Base-by-base conservation (phyloP, 2,797 vertebrate genomes). In the Paguma larvata region DNA sequence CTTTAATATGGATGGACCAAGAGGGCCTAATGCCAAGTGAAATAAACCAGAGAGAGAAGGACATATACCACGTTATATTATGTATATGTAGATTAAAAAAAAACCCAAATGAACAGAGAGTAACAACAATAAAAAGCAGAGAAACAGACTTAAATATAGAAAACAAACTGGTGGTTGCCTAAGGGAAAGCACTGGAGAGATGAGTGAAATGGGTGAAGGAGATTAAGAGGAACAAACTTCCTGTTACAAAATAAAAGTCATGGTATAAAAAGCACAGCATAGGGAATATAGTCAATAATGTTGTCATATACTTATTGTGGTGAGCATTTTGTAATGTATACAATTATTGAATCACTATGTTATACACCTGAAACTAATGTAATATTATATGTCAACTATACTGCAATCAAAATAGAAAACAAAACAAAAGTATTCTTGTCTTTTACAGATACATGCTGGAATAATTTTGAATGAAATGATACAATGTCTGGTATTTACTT, bases 371-470 rank as follows among this genome's bases (percentile, higher is more conserved):
- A 72, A 41, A 14, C 38, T 41, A 41, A 38, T 68, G 25, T 72
- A 19, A 59, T 59, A 59, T 72, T 72, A 23, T 14, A 72, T 25
- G 34, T 38, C 70, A 72, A 72, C 23, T 25, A 72, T 72, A 72
- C 21, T 25, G 70, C 11, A 72, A 72, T 14, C 48, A 77, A 77
- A 48, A 46, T 4, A 30, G 30, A 75, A 77, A 77, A 48, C 13
- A 75, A 46, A 75, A 5, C 7, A 75, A 73, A 48, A 19, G 27
- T 11, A 4, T 77, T 18, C 65, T 94, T 88, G 84, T 79, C 93
- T 79, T 95, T 85, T 89, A 89, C 72, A 92, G 78, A 65, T 78
- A 27, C 5, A 19, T 51, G 80, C 38, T 89, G 41, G 85, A 89
- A 59, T 73, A 85, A 79, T 80, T 80, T 79, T 23, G 56, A 46